Evolutionary conservation across 2,113 vertebrate genomes (phyloP), one percentile per base, ranked within the genome.

Genomic region (Gasterosteus aculeatus): DNA sequence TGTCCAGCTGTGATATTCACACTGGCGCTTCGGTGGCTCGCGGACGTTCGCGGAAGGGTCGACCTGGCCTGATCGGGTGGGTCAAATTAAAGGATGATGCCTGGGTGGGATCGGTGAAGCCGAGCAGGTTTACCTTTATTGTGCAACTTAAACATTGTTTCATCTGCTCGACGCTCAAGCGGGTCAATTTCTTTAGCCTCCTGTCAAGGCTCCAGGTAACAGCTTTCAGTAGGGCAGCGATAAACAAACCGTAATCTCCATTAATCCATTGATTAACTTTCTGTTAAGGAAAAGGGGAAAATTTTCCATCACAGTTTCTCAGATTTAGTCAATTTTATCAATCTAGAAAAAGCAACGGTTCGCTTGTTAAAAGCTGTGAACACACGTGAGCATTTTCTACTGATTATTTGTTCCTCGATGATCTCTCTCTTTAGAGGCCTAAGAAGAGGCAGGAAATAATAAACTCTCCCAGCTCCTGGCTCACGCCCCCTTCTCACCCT

Each of bases 401-500:
- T 7, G 33, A 71, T n/a, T n/a, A 26, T n/a, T 18, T 26, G 8
- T 57, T 58, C 56, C 31, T 38, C 16, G 60, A 2, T 42, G 42
- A 67, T 77, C 49, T 76, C 49, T 70, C 44, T 38, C 56, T 63
- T 59, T 62, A 42, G 19, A 69, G 60, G 80, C 82, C 46, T 93
- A 93, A 94, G 94, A 91, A 92, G 92, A 94, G 92, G 92, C 95
- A 95, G 96, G 95, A 97, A 96, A 96, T 97, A 96, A 97, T 97
- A 96, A 96, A 97, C 95, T 96, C 95, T 93, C 93, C 93, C 94
- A 96, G 94, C 95, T 94, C 89, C 94, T 91, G 92, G 86, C 85
- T 86, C 93, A 93, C 89, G 82, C 93, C 94, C 93, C 91, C 85
- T 85, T 93, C 91, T 95, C 95, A 96, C 95, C 93, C 94, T 83